Percentiles rank a stretch among this genome's conserved stretches.
Conservation (phyloP, 2,797 vertebrate genomes). For the Schizopygopsis malacanthus region DNA sequence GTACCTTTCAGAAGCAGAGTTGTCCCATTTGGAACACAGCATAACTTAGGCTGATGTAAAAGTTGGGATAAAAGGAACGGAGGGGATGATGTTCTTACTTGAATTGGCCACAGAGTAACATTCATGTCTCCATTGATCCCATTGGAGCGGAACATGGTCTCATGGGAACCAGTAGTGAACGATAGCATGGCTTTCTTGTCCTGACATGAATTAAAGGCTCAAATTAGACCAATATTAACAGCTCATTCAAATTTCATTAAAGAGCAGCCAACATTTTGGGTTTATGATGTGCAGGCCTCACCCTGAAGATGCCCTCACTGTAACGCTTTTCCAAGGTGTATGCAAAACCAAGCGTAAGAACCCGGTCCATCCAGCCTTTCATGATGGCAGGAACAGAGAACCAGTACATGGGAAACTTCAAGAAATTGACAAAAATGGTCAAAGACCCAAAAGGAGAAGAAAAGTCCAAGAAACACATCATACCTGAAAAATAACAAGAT, state of each 20-base stretch:
- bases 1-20: not conserved
- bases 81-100: slow-evolving; percentile 73
- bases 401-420: slow-evolving; percentile 90
- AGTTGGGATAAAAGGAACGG: too few species aligned
- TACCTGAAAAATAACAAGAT: slow-evolving; percentile 87
- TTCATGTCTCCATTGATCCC: slow-evolving; percentile 82
- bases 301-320: slow-evolving; percentile 81
- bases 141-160: slow-evolving; percentile 74
- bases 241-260: not conserved
- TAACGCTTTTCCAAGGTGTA: slow-evolving; percentile 75
- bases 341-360: slow-evolving; percentile 84
- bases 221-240: not conserved
- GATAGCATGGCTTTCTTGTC: slow-evolving; percentile 84
- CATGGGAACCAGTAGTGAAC: slow-evolving; percentile 81
- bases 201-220: slow-evolving; percentile 66
- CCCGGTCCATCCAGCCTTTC: slow-evolving; percentile 90
- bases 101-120: slow-evolving; percentile 86
- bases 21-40: not conserved
- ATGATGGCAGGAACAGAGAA: slow-evolving; percentile 86
- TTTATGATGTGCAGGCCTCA: slow-evolving; percentile 56
- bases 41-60: not conserved
- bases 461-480: not conserved
- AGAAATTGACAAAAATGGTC: not conserved
- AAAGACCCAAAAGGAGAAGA: not conserved
- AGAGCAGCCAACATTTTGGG: not conserved